Evolutionary conservation across 2,888 invertebrate genomes (phyloP), one percentile per base, ranked within the genome.

Genomic region (Zelleria hepariella): DNA sequence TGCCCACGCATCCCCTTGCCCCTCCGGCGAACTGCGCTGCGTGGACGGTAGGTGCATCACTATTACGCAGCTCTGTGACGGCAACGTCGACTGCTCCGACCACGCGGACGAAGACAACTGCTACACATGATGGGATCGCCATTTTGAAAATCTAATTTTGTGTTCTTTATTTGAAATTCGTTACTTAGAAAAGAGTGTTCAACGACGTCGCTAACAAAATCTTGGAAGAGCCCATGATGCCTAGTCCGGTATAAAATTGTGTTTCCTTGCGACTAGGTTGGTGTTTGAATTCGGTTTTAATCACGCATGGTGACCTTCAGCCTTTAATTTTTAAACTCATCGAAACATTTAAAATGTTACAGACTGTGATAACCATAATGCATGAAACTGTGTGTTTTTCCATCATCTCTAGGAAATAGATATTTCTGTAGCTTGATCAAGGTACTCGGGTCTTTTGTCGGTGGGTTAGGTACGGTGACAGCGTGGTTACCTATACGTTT

Each of bases 81-180:
- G 90, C n/a, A 80, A 80, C 64, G 78, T 82, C 57, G 92, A 92
- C 77, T 93, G 92, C 68, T 81, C 89, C 1, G 92, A 92, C 72
- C 92, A 91, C 54, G 91, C 92, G 2, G 92, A 92, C 63, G 92
- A 93, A 66, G 88, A 91, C 61, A 91, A 91, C 76, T 92, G 92
- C 68, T 90, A 83, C 69, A 90, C 91, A 73, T 90, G 89, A 76
- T 62, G 64, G 59, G 7, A n/a, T 47, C 15, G 32, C 32, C 32
- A 42, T 15, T 2, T 32, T 21, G 53, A 10, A 56, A 10, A 58
- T 27, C 15, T 20, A 49, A 51, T 51, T 51, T 18, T 51, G 26
- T 26, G 51, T 18, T 51, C 51, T 5, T 18, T 21, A 10, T 6
- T 23, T 23, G 20, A 21, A 51, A 10, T 51, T 18, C 15, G 15